A percentile compares a stretch with the other conserved stretches of the same genome.
phyloP scores from a whole-genome alignment of 1,140 invertebrate species.

The Phthorimaea operculella region DNA sequence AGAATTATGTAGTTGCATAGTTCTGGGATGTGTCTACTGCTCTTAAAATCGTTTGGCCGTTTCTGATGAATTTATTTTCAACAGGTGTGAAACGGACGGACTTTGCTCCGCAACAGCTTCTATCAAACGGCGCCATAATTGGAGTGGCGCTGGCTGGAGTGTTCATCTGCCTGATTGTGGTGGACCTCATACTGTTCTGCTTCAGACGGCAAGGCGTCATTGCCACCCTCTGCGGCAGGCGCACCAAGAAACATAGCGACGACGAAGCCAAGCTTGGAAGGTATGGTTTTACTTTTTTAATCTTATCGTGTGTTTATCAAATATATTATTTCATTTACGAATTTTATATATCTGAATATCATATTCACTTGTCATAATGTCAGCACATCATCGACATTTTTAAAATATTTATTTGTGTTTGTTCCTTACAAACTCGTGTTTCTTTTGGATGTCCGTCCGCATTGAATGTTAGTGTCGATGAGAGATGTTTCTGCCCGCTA shows the following conservation, averaged over 20 bases:
- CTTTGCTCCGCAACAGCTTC: conserved; percentile 65
- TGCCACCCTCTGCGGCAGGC: conserved; percentile 75
- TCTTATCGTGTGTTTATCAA: no score
- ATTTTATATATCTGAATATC: no score
- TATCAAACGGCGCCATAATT: conserved; percentile 81
- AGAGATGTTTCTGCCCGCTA: conserved; percentile 73
- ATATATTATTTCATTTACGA: no score
- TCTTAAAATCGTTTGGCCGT: conserved; percentile 18
- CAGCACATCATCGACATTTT: conserved; percentile 43
- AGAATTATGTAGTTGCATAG: neutral
- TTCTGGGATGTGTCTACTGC: conserved; percentile 29
- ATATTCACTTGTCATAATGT: conserved; percentile 10
- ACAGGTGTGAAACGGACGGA: conserved; percentile 70
- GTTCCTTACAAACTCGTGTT: neutral
- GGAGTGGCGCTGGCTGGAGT: conserved; percentile 80
- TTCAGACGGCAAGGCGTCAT: conserved; percentile 76
- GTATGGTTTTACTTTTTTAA: conserved; percentile 54
- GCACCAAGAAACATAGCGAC: conserved; percentile 75
- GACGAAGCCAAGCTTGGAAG: conserved; percentile 85
- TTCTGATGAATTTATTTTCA: conserved; percentile 19
- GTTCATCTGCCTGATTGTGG: conserved; percentile 78
- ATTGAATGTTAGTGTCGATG: conserved; percentile 55
- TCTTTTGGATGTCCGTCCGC: conserved; percentile 12
- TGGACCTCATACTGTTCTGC: conserved; percentile 82
- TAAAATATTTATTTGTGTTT: conserved; percentile 8